Percentiles rank a stretch among this genome's conserved stretches.
phyloP scores from a whole-genome alignment of 2,113 vertebrate species.

The Myxocyprinus asiaticus region DNA sequence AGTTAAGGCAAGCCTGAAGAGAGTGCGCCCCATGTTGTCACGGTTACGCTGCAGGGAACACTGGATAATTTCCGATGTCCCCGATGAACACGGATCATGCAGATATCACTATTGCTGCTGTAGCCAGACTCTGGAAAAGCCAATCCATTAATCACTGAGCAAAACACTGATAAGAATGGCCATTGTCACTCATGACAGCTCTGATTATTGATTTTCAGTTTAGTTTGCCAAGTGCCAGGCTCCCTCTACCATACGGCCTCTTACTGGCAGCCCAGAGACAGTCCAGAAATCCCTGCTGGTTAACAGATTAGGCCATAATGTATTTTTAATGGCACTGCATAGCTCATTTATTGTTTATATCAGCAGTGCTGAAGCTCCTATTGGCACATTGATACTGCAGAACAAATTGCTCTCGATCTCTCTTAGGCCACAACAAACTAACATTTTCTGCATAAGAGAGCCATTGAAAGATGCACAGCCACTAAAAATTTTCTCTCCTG shows the following conservation, averaged over 20 bases:
- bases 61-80: slow-evolving; percentile 10
- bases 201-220: slow-evolving; percentile 30
- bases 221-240: slow-evolving; percentile 19
- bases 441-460: neutral
- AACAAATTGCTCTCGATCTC: slow-evolving; percentile 24
- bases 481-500: neutral
- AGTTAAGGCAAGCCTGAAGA: neutral
- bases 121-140: slow-evolving; percentile 18
- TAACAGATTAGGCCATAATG: slow-evolving; percentile 38
- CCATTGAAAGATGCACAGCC: slow-evolving; percentile 8
- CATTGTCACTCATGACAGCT: neutral
- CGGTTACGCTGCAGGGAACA: neutral
- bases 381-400: slow-evolving; percentile 33
- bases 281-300: slow-evolving; percentile 37
- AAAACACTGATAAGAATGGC: slow-evolving; percentile 24
- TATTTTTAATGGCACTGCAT: slow-evolving; percentile 41
- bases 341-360: slow-evolving; percentile 13
- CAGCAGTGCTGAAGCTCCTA: slow-evolving; percentile 26
- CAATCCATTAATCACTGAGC: slow-evolving; percentile 11
- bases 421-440: slow-evolving; percentile 15
- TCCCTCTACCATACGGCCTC: neutral
- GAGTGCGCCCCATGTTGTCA: neutral
- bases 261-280: slow-evolving; percentile 40
- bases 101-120: slow-evolving; percentile 1
- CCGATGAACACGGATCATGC: neutral